phyloP scores from a whole-genome alignment of 1,140 invertebrate species.

The Wiebesia pumilae region DNA sequence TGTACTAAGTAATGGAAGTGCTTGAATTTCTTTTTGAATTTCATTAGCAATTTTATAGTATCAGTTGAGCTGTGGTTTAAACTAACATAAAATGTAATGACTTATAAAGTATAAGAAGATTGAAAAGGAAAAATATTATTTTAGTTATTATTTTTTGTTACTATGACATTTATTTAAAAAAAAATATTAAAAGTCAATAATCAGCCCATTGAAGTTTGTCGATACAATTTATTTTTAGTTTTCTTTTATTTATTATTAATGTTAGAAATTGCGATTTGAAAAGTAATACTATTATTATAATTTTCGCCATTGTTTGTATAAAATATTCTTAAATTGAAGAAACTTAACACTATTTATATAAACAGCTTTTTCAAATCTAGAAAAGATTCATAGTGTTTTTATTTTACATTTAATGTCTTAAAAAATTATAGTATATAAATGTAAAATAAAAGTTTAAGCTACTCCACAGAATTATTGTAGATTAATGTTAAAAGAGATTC shows the following conservation, averaged over 20 bases:
- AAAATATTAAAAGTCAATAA: neutral
- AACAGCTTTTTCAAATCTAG: conserved; percentile 7
- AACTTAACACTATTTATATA: conserved; percentile 1
- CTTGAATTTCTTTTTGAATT: conserved; percentile 33
- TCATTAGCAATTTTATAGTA: neutral
- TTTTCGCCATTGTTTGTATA: conserved; percentile 30
- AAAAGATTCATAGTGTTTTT: conserved; percentile 15
- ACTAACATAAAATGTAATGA: conserved; percentile 20
- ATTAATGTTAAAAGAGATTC: neutral
- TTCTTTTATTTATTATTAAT: conserved; percentile 42
- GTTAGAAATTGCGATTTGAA: conserved; percentile 16
- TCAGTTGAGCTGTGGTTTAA: conserved; percentile 40
- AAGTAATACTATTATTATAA: conserved; percentile 25
- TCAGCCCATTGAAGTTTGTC: conserved; percentile 14
- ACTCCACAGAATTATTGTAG: neutral
- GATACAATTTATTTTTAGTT: conserved; percentile 30
- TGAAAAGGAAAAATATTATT: conserved; percentile 20
- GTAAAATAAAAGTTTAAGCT: neutral
- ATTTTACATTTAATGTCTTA: neutral
- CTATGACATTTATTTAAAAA: conserved; percentile 27
- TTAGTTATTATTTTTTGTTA: conserved; percentile 37
- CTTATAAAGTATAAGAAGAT: conserved; percentile 27
- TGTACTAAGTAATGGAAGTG: conserved; percentile 14
- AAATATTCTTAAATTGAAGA: conserved; percentile 10
- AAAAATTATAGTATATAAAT: neutral